These are phyloP conservation scores for Gymnothorax javanicus DNA, from an alignment of 2,797 vertebrate genomes.

Conservation along the genomic window DNA sequence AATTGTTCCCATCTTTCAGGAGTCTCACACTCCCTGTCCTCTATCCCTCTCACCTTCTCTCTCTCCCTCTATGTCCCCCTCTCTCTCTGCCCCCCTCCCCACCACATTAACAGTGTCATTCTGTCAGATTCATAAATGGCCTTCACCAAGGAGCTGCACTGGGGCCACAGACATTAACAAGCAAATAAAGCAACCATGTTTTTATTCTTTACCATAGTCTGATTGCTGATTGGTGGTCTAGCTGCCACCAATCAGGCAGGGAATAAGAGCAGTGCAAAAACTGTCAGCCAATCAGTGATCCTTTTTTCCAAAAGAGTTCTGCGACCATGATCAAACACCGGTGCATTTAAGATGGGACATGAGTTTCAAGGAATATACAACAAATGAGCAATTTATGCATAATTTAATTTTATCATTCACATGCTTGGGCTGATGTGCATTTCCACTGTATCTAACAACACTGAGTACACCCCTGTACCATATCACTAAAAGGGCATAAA, in stretches of 20 bases:
- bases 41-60: not conserved
- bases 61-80: not conserved
- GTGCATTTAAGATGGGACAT: not conserved
- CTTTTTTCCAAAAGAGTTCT: not conserved
- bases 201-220: not conserved
- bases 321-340: not conserved
- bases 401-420: not conserved
- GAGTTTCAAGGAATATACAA: not conserved
- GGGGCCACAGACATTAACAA: not conserved
- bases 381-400: not conserved
- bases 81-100: not conserved
- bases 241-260: not conserved
- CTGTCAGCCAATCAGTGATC: not conserved
- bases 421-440: not conserved
- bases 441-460: too few relatives aligned
- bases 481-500: too few relatives aligned
- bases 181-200: not conserved
- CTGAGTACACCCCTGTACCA: too few relatives aligned
- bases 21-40: not conserved
- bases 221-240: not conserved
- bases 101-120: constrained; percentile 27
- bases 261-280: not conserved
- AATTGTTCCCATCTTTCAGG: not conserved
- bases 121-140: not conserved
- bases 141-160: not conserved